phyloP scores from a whole-genome alignment of 2,113 vertebrate genomes.

The Myiopsitta monachus region DNA sequence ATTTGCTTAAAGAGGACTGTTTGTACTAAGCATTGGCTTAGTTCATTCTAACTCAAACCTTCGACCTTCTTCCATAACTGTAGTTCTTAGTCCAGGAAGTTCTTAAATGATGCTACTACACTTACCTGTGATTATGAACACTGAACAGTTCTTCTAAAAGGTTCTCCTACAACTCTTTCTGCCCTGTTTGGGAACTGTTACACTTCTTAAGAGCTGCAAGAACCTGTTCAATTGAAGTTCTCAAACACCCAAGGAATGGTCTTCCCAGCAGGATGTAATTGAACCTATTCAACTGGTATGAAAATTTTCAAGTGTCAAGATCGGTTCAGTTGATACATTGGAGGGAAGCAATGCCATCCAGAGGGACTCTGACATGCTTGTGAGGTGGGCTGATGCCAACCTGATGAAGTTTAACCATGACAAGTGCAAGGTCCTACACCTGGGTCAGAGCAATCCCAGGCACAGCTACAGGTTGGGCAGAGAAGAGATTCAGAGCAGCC shows the following conservation, averaged over 20 bases:
- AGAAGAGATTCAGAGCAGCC: too few relatives aligned
- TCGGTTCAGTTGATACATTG: too few relatives aligned
- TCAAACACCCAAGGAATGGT: not conserved
- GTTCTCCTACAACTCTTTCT: not conserved
- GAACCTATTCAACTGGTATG: not conserved
- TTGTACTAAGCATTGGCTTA: not conserved
- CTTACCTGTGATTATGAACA: not conserved
- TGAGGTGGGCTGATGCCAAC: too few relatives aligned
- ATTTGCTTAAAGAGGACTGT: not conserved
- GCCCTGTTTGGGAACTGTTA: not conserved
- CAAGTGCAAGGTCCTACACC: too few relatives aligned
- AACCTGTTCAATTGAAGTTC: not conserved
- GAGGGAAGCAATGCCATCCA: too few relatives aligned
- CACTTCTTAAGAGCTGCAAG: rapidly evolving
- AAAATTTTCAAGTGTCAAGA: not conserved
- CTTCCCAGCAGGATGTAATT: not conserved
- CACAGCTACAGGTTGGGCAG: too few relatives aligned
- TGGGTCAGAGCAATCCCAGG: too few relatives aligned
- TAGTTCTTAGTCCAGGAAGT: not conserved
- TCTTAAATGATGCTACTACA: not conserved
- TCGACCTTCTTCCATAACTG: not conserved
- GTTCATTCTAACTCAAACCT: not conserved
- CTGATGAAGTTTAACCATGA: too few relatives aligned
- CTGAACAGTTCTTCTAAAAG: not conserved
- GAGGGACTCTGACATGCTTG: too few relatives aligned